phyloP scores from a whole-genome alignment of 2,113 vertebrate species.

The Oryzias melastigma region DNA sequence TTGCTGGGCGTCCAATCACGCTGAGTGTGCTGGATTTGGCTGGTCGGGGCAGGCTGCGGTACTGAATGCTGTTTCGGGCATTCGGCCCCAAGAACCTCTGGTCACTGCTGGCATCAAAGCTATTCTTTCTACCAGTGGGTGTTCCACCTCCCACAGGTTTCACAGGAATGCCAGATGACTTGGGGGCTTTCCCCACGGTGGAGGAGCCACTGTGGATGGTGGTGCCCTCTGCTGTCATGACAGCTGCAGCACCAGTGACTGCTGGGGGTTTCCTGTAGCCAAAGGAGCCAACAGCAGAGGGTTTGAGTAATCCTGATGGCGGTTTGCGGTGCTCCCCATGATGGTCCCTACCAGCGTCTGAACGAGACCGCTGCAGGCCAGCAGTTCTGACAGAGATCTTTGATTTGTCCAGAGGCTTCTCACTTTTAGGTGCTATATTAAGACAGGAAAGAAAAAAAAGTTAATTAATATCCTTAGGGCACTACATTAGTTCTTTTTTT shows the following conservation, averaged over 20 bases:
- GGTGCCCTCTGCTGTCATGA: constrained; percentile 86
- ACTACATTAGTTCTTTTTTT: too few relatives aligned
- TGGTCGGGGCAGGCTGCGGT: constrained; percentile 93
- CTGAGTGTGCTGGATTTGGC: constrained; percentile 95
- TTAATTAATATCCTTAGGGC: background rate
- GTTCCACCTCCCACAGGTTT: constrained; percentile 79
- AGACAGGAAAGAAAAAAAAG: background rate
- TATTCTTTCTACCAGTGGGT: constrained; percentile 85
- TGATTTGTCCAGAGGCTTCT: constrained; percentile 88
- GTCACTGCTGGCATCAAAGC: constrained; percentile 85
- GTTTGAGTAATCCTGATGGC: constrained; percentile 88
- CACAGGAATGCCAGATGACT: constrained; percentile 90
- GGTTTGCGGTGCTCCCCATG: constrained; percentile 88
- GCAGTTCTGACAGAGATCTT: constrained; percentile 86
- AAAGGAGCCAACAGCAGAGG: constrained; percentile 84
- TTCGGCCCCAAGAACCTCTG: constrained; percentile 89
- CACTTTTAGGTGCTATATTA: constrained; percentile 79
- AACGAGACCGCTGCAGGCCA: constrained; percentile 90
- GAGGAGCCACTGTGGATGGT: constrained; percentile 82
- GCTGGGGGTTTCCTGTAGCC: constrained; percentile 89
- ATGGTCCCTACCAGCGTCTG: constrained; percentile 89
- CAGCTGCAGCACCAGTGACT: constrained; percentile 86
- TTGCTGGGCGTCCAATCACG: constrained; percentile 79
- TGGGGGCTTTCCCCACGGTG: constrained; percentile 89
- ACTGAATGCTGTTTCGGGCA: constrained; percentile 91